These are phyloP conservation scores for Trichogramma dendrolimi DNA, from an alignment of 2,888 invertebrate genomes.

Conservation along the genomic window DNA sequence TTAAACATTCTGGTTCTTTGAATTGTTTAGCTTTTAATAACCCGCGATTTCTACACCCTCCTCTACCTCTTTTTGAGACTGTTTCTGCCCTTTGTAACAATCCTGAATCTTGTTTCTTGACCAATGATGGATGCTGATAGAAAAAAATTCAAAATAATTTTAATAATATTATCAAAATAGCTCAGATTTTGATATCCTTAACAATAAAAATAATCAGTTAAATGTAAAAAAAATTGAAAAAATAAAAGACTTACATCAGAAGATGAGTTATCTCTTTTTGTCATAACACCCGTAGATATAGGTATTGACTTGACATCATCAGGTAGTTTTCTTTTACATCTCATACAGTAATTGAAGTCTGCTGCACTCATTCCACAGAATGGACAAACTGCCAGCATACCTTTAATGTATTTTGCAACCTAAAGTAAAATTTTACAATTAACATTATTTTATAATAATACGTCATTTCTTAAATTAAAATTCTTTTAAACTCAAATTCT, in stretches of 20 bases:
- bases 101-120: constrained; percentile 38
- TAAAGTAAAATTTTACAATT: constrained; percentile 11
- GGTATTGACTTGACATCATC: constrained; percentile 65
- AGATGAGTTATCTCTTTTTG: constrained; percentile 32
- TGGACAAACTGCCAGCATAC: constrained; percentile 74
- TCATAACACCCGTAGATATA: constrained; percentile 30
- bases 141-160: constrained; percentile 13
- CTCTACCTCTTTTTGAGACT: constrained; percentile 36
- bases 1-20: constrained; percentile 52
- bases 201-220: constrained; percentile 1
- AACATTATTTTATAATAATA: not conserved
- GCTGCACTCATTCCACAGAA: constrained; percentile 75
- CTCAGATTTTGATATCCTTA: not conserved
- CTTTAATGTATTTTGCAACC: constrained; percentile 49
- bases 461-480: not conserved
- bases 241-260: constrained; percentile 29
- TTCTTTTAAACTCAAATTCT: not conserved
- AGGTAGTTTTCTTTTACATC: constrained; percentile 67
- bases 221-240: constrained; percentile 2
- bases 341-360: constrained; percentile 74
- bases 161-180: no score
- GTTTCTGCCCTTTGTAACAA: constrained; percentile 22
- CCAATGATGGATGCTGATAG: constrained; percentile 39
- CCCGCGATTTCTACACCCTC: constrained; percentile 34
- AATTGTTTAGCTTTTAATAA: constrained; percentile 40